A percentile compares a stretch with the other conserved stretches of the same genome.
Evolutionary conservation across 1,140 invertebrate genomes (phyloP).

Genomic region (Listronotus oregonensis): DNA sequence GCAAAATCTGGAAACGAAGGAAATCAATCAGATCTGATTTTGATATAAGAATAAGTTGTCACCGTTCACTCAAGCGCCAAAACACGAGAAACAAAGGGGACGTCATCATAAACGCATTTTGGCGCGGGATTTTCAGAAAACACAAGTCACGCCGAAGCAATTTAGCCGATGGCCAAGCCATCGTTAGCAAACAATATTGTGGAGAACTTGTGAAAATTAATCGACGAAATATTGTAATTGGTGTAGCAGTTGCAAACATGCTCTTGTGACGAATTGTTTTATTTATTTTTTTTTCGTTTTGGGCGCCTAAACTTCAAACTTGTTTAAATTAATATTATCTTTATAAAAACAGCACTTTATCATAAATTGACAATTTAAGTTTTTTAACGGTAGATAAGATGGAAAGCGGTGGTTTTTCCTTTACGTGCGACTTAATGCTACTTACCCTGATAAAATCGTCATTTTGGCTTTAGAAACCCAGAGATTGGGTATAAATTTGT

Average conservation of each 20-base stretch:
- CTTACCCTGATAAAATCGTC: too few relatives aligned
- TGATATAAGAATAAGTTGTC: conserved; percentile 40
- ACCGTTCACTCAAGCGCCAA: conserved; percentile 32
- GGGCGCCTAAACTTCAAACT: not conserved
- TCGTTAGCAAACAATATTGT: conserved; percentile 55
- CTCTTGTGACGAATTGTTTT: conserved; percentile 30
- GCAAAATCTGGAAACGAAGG: conserved; percentile 38
- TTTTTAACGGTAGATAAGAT: too few relatives aligned
- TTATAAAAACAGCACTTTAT: too few relatives aligned
- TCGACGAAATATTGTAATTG: conserved; percentile 57
- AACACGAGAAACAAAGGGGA: conserved; percentile 52
- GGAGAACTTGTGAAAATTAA: conserved; percentile 55
- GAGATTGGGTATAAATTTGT: too few relatives aligned
- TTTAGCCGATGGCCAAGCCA: conserved; percentile 51
- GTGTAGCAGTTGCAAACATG: conserved; percentile 50
- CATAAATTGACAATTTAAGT: too few relatives aligned
- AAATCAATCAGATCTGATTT: conserved; percentile 48
- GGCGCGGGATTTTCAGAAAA: conserved; percentile 48
- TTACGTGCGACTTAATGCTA: too few relatives aligned
- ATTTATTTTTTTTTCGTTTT: conserved; percentile 1
- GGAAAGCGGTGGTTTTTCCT: too few relatives aligned
- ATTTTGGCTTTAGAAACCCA: too few relatives aligned
- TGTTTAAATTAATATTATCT: too few relatives aligned
- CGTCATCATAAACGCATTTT: conserved; percentile 56
- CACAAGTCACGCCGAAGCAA: conserved; percentile 55